Percentiles rank a stretch among this genome's conserved stretches.
phyloP scores from a whole-genome alignment of 2,888 invertebrate genomes.

The Leptopilina syphax region DNA sequence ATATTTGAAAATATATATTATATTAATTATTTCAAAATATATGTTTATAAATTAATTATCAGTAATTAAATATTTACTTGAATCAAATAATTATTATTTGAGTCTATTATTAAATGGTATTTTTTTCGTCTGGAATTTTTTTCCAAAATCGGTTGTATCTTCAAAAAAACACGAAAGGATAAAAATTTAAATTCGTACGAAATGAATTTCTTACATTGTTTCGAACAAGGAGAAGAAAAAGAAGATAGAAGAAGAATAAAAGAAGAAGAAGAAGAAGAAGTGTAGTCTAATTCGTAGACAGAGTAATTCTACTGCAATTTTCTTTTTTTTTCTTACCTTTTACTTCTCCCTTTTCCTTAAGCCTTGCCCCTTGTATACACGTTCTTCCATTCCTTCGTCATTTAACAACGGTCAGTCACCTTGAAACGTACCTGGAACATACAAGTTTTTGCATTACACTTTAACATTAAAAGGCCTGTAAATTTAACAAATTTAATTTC shows the following conservation, averaged over 20 bases:
- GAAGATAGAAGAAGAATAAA: neutral
- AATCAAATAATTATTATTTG: too few relatives aligned
- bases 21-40: too few relatives aligned
- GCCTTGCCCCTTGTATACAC: slow-evolving; percentile 48
- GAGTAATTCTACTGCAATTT: neutral
- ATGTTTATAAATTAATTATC: too few relatives aligned
- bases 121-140: too few relatives aligned
- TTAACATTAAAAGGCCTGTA: neutral
- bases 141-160: too few relatives aligned
- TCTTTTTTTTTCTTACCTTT: slow-evolving; percentile 44
- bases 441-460: neutral
- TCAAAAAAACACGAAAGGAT: too few relatives aligned
- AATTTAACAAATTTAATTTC: neutral
- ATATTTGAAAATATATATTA: too few relatives aligned
- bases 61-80: too few relatives aligned
- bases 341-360: slow-evolving; percentile 39
- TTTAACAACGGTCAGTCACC: slow-evolving; percentile 64
- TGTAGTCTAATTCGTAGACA: slow-evolving; percentile 20
- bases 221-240: neutral
- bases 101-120: too few relatives aligned
- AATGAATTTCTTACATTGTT: neutral
- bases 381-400: slow-evolving; percentile 54
- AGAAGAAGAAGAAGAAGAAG: neutral
- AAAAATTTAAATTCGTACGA: neutral
- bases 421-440: slow-evolving; percentile 44